Conservation (phyloP, 2,888 invertebrate genomes). For the Camptogramma bilineatum region DNA sequence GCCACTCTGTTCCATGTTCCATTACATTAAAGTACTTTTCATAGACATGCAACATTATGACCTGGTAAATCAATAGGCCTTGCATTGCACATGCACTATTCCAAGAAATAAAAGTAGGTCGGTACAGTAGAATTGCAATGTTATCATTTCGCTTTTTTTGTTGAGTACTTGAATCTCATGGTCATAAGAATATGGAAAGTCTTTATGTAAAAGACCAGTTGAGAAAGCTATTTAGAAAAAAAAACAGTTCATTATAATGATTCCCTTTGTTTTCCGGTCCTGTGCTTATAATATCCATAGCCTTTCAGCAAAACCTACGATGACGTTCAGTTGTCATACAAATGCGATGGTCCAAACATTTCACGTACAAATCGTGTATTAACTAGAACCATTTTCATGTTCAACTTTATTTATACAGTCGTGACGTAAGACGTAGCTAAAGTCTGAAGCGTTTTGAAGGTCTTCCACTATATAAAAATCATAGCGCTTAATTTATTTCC, state of each 20-base stretch:
- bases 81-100: constrained; percentile 26
- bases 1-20: constrained; percentile 1
- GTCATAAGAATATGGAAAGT: background rate
- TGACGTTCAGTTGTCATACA: background rate
- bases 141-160: constrained; percentile 13
- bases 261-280: background rate
- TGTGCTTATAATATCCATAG: background rate
- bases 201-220: background rate
- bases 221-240: background rate
- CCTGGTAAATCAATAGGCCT: constrained; percentile 28
- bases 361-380: background rate
- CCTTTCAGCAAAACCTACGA: background rate
- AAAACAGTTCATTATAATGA: background rate
- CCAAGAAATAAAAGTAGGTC: constrained; percentile 30
- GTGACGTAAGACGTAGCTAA: constrained; percentile 31
- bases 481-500: constrained; percentile 31
- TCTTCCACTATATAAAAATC: constrained; percentile 34
- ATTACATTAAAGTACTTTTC: constrained; percentile 13
- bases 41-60: constrained; percentile 24
- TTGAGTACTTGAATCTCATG: background rate
- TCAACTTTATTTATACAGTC: constrained; percentile 13
- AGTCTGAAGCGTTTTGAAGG: constrained; percentile 32
- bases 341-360: background rate
- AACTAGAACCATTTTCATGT: constrained; percentile 7
- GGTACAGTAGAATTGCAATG: constrained; percentile 18